Conservation (phyloP, 2,797 vertebrate genomes). For the Clarias laeviceps region DNA sequence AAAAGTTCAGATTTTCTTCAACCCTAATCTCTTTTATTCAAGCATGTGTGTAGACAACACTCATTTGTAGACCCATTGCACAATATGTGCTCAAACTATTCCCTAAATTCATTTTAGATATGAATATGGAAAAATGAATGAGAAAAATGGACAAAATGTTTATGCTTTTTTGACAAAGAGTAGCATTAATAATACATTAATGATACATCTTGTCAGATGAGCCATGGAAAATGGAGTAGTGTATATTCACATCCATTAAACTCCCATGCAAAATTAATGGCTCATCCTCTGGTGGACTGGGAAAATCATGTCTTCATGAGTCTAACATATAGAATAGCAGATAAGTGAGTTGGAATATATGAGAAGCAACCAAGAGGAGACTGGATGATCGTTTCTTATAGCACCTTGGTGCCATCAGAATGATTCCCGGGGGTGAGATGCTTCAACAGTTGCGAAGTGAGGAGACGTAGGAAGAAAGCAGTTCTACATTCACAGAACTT, state of each 20-base stretch:
- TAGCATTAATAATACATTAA: slow-evolving; percentile 21
- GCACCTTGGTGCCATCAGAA: neutral
- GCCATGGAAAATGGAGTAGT: slow-evolving; percentile 2
- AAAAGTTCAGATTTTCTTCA: slow-evolving; percentile 3
- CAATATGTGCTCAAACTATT: neutral
- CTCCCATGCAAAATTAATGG: slow-evolving; percentile 30
- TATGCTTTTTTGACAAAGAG: neutral
- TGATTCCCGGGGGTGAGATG: neutral
- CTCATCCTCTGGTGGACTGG: neutral
- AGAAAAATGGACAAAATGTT: neutral
- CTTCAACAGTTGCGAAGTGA: neutral
- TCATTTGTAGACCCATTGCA: neutral
- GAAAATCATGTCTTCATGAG: neutral
- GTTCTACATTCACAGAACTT: neutral
- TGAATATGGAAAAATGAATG: neutral
- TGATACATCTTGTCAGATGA: slow-evolving; percentile 21
- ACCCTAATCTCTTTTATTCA: neutral
- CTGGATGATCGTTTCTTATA: neutral
- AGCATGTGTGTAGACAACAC: neutral
- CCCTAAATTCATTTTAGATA: neutral
- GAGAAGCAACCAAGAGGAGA: neutral
- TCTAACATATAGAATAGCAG: neutral
- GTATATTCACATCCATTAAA: slow-evolving; percentile 6
- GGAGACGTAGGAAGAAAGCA: neutral
- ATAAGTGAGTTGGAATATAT: neutral